Evolutionary conservation across 2,797 vertebrate genomes (phyloP), one percentile per base, ranked within the genome.

Genomic region (Cyclura pinguis): DNA sequence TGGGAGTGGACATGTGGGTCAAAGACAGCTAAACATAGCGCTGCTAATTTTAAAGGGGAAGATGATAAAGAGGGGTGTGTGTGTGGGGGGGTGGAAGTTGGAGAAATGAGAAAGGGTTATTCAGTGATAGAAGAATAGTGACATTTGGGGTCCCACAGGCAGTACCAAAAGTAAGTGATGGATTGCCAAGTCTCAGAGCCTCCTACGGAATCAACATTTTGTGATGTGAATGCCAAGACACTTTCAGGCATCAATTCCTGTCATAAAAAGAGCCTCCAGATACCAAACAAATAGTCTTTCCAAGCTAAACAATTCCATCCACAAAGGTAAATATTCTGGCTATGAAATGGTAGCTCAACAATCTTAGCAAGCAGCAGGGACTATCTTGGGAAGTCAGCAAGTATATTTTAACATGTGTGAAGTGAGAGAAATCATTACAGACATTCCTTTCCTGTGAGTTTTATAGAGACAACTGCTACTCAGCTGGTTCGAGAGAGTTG

Each of bases 41-140:
- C 67, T 92, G 32, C 94, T 95, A 92, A 93, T 95, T 96, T 93
- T 94, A 92, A 92, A 95, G n/a, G 73, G 89, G 93, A 86, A 89
- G 86, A 91, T 92, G 86, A 93, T 90, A 87, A 88, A 87, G 90
- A 84, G 83, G 89, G 78, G 69, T 77, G 90, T 69, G 12, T 29
- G 8, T 69, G 29, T 32, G 8, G 10, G 10, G 67, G 67, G 59
- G 20, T 20, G n/a, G 90, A 14, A 32, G 85, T 84, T 73, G 81
- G 73, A 0, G 0, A 82, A 87, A 85, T 5, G 47, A 86, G 90
- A 73, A 50, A 38, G 82, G 93, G 89, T n/a, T 57, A 55, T 18
- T 88, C 38, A 72, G 14, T 72, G 62, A 62, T 67, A 93, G 67
- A 91, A 7, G 8, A 42, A 9, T 27, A 6, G 18, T 62, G 86